Evolutionary conservation across 2,888 invertebrate genomes (phyloP).

Genomic region (Chloromyia formosa): DNA sequence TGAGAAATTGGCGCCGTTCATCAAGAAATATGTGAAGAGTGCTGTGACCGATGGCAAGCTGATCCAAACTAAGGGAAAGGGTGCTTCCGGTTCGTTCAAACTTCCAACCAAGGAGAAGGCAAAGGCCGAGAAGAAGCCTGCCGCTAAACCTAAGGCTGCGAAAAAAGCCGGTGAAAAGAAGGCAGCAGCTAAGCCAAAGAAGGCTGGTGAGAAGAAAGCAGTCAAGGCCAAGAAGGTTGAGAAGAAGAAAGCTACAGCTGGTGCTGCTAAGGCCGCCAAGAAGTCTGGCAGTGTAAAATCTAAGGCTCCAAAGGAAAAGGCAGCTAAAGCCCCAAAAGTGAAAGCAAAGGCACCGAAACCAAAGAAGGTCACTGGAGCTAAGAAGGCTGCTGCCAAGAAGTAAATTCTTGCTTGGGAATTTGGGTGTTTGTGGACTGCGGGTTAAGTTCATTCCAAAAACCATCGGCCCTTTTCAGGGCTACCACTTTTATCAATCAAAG

Average conservation of each 20-base stretch:
- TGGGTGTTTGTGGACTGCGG: not conserved
- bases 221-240: slow-evolving; percentile 43
- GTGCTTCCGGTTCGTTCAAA: slow-evolving; percentile 53
- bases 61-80: slow-evolving; percentile 54
- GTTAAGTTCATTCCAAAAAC: not conserved
- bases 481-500: slow-evolving; percentile 13
- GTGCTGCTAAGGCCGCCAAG: slow-evolving; percentile 18
- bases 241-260: not conserved
- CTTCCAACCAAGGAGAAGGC: slow-evolving; percentile 51
- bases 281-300: too few species aligned
- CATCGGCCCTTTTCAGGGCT: slow-evolving; percentile 39
- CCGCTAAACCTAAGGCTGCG: not conserved
- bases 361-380: slow-evolving; percentile 18
- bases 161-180: slow-evolving; percentile 22
- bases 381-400: slow-evolving; percentile 32
- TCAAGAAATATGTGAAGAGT: slow-evolving; percentile 68
- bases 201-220: slow-evolving; percentile 12
- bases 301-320: slow-evolving; percentile 2
- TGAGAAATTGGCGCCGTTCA: slow-evolving; percentile 69
- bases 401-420: not conserved
- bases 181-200: slow-evolving; percentile 42
- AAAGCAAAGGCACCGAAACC: slow-evolving; percentile 31
- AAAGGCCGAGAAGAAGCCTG: slow-evolving; percentile 48
- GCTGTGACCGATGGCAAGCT: slow-evolving; percentile 67
- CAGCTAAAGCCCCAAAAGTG: not conserved